Base-by-base conservation (phyloP, 2,797 vertebrate species). In the Tiaroga cobitis region DNA sequence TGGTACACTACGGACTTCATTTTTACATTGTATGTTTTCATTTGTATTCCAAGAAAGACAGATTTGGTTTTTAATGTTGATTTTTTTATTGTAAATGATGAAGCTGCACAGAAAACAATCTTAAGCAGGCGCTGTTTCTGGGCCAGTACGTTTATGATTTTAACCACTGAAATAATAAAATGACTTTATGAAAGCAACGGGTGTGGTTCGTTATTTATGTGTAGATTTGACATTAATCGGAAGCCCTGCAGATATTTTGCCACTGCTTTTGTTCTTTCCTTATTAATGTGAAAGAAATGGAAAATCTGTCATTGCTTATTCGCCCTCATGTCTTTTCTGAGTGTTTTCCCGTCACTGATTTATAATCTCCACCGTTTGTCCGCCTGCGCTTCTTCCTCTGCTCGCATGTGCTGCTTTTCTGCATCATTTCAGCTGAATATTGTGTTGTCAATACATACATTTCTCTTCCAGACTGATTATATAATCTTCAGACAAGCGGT, bases 131-230 rank as follows among this genome's bases (percentile, higher is more conserved):
- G 80, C 24, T 41, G 89, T 89, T 86, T 59, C 81, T 91, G 91
- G 88, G 89, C 91, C 91, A 90, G 67, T 90, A 93, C 93, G 89
- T 94, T 88, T 93, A 92, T 93, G 92, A 94, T 83, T 90, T 95
- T 95, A 96, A 96, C 95, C 96, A 96, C 95, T 96, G 95, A 96
- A 95, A 92, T 93, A 93, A 96, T 96, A 95, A 96, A 96, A 92
- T 65, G 90, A 93, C 93, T 95, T 89, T 65, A 94, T 94, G 93
- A 95, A 95, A 94, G 90, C 88, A 91, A 93, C 89, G 32, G 41
- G 81, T 78, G 90, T 78, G 88, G 72, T 90, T 93, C 90, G 76
- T 92, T 90, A 85, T 93, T 93, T 84, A 80, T 92, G 49, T 37
- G 19, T 26, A 54, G n/a, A 72, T 84, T 79, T 29, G 46, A 54